Conservation (phyloP, 1,140 invertebrate species). For the Antheraea mylitta region DNA sequence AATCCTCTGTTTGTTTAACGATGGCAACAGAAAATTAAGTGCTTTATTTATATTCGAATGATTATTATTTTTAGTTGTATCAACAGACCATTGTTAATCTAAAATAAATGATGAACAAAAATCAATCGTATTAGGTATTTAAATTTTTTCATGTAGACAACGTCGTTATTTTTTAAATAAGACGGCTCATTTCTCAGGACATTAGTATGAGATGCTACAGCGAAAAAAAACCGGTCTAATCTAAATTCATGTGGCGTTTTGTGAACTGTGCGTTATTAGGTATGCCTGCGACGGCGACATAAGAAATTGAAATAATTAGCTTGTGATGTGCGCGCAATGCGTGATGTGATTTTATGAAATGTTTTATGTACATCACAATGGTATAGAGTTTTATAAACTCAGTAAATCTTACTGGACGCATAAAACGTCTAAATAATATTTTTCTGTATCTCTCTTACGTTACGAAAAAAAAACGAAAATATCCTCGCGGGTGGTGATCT, state of each 20-base stretch:
- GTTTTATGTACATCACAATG: conserved; percentile 14
- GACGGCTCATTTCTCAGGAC: neutral
- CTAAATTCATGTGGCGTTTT: conserved; percentile 56
- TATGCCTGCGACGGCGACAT: conserved; percentile 58
- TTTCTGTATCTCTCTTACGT: no score
- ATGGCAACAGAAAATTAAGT: conserved; percentile 73
- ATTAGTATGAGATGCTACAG: conserved; percentile 11
- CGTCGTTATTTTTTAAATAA: neutral
- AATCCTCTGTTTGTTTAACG: conserved; percentile 70
- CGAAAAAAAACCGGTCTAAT: conserved; percentile 45
- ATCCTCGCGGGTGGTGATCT: no score
- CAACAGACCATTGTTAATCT: conserved; percentile 36
- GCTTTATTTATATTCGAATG: conserved; percentile 43
- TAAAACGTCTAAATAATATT: no score
- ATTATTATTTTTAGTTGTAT: conserved; percentile 41
- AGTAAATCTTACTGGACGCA: neutral
- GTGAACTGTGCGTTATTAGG: conserved; percentile 56
- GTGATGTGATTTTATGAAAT: conserved; percentile 47
- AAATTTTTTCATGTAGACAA: neutral
- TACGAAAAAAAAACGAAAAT: no score
- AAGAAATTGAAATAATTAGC: conserved; percentile 76
- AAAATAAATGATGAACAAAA: conserved; percentile 19
- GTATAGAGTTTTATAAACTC: neutral
- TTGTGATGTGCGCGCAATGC: conserved; percentile 53
- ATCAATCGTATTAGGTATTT: neutral